Evolutionary conservation across 1,140 invertebrate species (phyloP), one percentile per base, ranked within the genome.

Genomic region (Ephestia elutella): DNA sequence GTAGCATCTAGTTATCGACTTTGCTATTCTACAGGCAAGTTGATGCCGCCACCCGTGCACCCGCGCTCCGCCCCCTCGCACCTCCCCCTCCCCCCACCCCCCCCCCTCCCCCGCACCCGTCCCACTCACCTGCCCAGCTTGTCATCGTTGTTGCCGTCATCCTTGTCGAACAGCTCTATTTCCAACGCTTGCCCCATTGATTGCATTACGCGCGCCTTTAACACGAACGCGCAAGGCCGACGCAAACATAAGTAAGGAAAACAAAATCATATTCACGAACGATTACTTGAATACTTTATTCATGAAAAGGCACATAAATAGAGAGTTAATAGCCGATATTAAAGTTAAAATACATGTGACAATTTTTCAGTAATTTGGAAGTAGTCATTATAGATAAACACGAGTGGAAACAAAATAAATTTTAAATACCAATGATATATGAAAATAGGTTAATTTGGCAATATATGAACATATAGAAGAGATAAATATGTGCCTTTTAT

Each of bases 61-160:
- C 17, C 17, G 25, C 18, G 8, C 32, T 20, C 13, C 25, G 8
- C n/a, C 30, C 59, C 57, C 25, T 38, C 28, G 20, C n/a, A n/a
- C n/a, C n/a, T n/a, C n/a, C 30, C 30, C 13, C 25, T 11, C n/a
- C 21, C 59, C 57, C 28, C 38, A 15, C 20, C 7, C 21, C 28
- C 25, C n/a, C n/a, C 25, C 10, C 11, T 32, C 30, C 7, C 8
- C 30, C 7, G 1, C 30, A 1, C 11, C 50, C 58, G 44, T 48
- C 65, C 28, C 59, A 84, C 90, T 91, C 91, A 96, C 95, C 94
- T 95, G 87, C 95, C 95, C 62, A 96, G 91, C 72, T 88, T 91
- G 87, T 96, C 95, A 88, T 97, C 95, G 78, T 95, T 93, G 78
- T 93, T 95, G 55, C 94, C 92, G 81, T 97, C 96, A 82, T 97